Conservation (phyloP, 2,888 invertebrate species). For the Sturmia bella region DNA sequence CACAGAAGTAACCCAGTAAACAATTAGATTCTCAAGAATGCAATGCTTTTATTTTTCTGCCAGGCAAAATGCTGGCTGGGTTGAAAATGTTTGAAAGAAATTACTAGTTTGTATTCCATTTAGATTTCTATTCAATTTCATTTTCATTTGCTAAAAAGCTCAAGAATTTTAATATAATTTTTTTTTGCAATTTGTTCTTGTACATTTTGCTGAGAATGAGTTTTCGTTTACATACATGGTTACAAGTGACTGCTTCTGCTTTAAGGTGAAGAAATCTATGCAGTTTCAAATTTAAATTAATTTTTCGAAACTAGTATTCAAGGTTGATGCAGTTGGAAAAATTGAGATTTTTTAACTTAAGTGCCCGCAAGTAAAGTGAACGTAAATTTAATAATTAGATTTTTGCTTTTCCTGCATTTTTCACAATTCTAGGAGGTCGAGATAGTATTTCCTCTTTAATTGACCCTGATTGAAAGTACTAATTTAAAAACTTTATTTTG, state of each 20-base stretch:
- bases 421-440: no score
- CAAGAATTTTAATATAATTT: slow-evolving; percentile 65
- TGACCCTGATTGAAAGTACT: no score
- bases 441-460: no score
- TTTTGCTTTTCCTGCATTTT: no score
- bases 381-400: no score
- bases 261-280: neutral
- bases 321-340: neutral
- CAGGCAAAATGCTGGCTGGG: slow-evolving; percentile 14
- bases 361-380: no score
- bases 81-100: slow-evolving; percentile 11
- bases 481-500: no score
- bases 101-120: slow-evolving; percentile 56
- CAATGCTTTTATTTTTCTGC: neutral
- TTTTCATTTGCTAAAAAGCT: slow-evolving; percentile 72
- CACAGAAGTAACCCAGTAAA: slow-evolving; percentile 17
- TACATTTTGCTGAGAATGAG: neutral
- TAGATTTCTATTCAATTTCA: slow-evolving; percentile 70
- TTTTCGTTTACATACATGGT: slow-evolving; percentile 17
- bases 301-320: neutral
- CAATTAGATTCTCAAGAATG: neutral
- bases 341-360: no score
- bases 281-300: neutral
- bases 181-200: slow-evolving; percentile 16
- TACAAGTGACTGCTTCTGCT: neutral